Evolutionary conservation across 1,140 invertebrate species (phyloP).

Genomic region (Bombus balteatus): DNA sequence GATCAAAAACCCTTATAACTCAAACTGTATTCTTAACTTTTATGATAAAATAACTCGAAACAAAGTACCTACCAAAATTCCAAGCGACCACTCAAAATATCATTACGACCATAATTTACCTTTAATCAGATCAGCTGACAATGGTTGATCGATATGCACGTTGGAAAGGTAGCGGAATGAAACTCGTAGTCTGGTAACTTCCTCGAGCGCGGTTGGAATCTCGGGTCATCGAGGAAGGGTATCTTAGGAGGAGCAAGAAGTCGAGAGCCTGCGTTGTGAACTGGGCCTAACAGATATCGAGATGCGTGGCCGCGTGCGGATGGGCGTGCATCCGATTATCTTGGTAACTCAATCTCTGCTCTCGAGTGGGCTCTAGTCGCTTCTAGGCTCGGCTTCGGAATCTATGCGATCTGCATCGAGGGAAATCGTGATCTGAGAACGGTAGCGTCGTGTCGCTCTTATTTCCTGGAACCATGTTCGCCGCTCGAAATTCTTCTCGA

Average conservation of each 20-base stretch:
- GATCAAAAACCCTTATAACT: too few species aligned
- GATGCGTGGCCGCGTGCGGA: slow-evolving; percentile 69
- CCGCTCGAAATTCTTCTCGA: background rate
- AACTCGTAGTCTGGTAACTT: background rate
- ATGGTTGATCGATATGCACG: background rate
- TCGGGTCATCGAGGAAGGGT: slow-evolving; percentile 35
- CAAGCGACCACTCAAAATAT: background rate
- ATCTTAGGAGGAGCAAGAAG: slow-evolving; percentile 22
- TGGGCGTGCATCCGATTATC: slow-evolving; percentile 78
- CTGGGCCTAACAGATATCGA: slow-evolving; percentile 67
- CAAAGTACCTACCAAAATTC: background rate
- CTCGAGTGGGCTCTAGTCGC: slow-evolving; percentile 49
- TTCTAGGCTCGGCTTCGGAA: slow-evolving; percentile 51
- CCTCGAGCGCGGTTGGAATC: slow-evolving; percentile 8
- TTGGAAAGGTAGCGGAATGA: background rate
- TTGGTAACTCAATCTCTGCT: slow-evolving; percentile 77
- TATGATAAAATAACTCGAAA: background rate
- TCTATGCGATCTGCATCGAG: slow-evolving; percentile 53
- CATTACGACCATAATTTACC: background rate
- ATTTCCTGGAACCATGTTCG: slow-evolving; percentile 21
- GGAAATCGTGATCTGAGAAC: slow-evolving; percentile 44
- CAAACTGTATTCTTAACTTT: background rate
- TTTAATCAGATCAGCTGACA: background rate
- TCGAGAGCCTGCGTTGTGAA: slow-evolving; percentile 50
- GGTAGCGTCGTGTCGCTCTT: slow-evolving; percentile 7